A percentile compares a stretch with the other conserved stretches of the same genome.
phyloP scores from a whole-genome alignment of 1,140 invertebrate genomes.

The Zaprionus ghesquierei region DNA sequence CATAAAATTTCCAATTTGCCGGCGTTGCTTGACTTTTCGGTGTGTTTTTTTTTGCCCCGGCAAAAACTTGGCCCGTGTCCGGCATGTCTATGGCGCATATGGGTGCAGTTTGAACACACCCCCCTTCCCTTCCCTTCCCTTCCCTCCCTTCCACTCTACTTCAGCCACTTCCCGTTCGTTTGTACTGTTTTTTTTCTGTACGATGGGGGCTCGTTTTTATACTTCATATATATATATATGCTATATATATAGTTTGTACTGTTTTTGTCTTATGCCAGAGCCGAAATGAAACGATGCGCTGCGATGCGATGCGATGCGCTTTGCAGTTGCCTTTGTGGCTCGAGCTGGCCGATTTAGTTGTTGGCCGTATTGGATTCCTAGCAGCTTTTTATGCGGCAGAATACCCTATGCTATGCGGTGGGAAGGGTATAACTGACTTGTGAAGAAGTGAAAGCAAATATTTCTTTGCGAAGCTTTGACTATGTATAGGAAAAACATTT shows the following conservation, averaged over 20 bases:
- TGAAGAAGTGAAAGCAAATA: not conserved
- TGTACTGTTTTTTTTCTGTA: not conserved
- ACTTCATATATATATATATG: not conserved
- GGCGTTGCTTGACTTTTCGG: constrained; percentile 63
- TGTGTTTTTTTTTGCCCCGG: not conserved
- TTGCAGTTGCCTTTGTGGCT: constrained; percentile 1
- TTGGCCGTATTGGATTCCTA: constrained; percentile 37
- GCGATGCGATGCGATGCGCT: constrained; percentile 14
- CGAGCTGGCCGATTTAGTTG: not conserved
- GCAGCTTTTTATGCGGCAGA: not conserved
- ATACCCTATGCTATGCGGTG: not conserved
- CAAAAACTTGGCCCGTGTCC: constrained; percentile 59
- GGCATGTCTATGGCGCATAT: constrained; percentile 37
- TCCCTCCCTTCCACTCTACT: not conserved
- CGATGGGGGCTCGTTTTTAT: too few relatives aligned
- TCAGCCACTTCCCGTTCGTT: not conserved
- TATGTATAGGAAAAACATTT: too few relatives aligned
- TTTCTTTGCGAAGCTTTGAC: too few relatives aligned
- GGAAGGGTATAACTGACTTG: not conserved
- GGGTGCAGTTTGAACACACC: constrained; percentile 22
- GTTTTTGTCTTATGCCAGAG: constrained; percentile 8
- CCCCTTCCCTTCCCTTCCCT: not conserved
- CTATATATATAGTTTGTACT: not conserved
- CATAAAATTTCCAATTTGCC: constrained; percentile 77
- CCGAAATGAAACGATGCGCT: not conserved